Conservation (phyloP, 2,113 vertebrate species). For the Gavia stellata region DNA sequence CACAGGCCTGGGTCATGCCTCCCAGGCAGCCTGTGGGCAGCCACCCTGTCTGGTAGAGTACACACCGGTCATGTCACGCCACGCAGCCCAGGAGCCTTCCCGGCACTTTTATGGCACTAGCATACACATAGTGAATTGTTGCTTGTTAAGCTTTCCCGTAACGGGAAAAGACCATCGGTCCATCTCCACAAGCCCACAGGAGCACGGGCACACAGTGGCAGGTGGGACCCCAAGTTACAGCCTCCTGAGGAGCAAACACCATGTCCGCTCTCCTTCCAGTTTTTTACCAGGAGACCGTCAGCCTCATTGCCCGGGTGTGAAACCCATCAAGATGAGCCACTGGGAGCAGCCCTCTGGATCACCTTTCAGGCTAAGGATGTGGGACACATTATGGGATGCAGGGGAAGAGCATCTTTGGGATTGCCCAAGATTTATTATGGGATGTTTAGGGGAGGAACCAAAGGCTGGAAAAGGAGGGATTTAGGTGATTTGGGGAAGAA, state of each 20-base stretch:
- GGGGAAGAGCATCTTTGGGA: background rate
- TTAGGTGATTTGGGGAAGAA: background rate
- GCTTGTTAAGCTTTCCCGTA: background rate
- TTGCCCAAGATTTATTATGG: background rate
- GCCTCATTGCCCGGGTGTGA: background rate
- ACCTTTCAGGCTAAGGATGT: background rate
- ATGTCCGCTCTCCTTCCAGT: background rate
- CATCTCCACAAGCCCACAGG: background rate
- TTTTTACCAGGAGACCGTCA: background rate
- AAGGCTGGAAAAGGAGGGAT: background rate
- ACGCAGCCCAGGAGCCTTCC: background rate
- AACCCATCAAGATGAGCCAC: background rate
- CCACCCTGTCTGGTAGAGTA: background rate
- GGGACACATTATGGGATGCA: background rate
- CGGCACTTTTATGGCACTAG: background rate
- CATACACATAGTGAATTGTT: no score
- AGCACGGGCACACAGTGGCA: background rate
- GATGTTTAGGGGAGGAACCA: background rate
- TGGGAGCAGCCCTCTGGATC: background rate
- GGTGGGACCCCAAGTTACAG: background rate
- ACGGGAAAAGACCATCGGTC: fast-evolving
- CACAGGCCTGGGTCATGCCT: background rate
- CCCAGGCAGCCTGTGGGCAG: background rate
- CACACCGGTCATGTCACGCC: background rate
- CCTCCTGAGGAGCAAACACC: background rate